Conservation (phyloP, 2,797 vertebrate genomes). For the Takifugu rubripes region DNA sequence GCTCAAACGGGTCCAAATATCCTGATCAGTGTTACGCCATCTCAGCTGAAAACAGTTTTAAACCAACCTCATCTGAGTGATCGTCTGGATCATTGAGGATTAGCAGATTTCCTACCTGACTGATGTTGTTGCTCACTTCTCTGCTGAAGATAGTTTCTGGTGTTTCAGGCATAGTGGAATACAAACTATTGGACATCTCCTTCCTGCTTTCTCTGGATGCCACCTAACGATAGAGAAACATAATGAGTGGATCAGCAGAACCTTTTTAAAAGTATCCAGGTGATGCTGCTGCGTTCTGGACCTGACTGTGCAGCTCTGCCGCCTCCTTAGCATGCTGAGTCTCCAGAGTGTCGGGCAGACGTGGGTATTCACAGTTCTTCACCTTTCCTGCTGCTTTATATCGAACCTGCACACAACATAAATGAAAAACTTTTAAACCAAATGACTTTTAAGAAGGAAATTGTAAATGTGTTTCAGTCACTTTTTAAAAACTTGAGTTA, state of each 20-base stretch:
- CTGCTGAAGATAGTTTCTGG: slow-evolving; percentile 54
- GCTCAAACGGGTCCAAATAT: no score
- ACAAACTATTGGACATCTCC: slow-evolving; percentile 41
- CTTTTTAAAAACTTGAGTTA: no score
- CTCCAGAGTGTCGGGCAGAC: slow-evolving; percentile 84
- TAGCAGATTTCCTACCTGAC: slow-evolving; percentile 41
- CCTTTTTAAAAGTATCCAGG: not conserved
- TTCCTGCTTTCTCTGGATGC: slow-evolving; percentile 64
- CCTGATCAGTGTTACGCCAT: no score
- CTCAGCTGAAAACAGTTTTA: no score
- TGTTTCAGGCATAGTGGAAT: slow-evolving; percentile 56
- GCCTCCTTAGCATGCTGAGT: slow-evolving; percentile 82
- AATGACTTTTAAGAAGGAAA: no score
- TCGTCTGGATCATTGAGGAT: not conserved
- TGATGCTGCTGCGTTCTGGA: slow-evolving; percentile 39
- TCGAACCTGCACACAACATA: slow-evolving; percentile 68
- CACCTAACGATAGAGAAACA: slow-evolving; percentile 55
- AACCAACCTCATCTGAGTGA: no score
- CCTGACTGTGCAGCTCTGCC: slow-evolving; percentile 85
- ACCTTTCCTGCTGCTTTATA: slow-evolving; percentile 81
- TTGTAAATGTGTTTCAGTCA: no score
- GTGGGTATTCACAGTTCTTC: slow-evolving; percentile 79
- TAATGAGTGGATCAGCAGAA: not conserved
- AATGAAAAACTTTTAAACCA: not conserved
- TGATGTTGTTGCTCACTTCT: slow-evolving; percentile 54